These are phyloP conservation scores for Rhabdomys pumilio DNA, from an alignment of 2,797 vertebrate genomes.

Conservation along the genomic window DNA sequence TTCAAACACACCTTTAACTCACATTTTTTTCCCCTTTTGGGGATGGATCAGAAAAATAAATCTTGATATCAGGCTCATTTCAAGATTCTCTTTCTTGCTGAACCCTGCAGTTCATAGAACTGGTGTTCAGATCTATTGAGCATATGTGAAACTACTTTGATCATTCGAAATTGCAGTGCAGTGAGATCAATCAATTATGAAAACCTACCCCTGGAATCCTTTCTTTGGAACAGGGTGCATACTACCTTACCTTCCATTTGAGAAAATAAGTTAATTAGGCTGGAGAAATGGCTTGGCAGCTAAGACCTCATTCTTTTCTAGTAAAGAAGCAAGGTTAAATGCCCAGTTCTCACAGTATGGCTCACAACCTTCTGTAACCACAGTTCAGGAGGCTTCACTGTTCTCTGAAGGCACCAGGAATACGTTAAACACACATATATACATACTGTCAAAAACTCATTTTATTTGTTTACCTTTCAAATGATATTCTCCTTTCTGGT, in stretches of 20 bases:
- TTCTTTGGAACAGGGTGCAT: accelerated
- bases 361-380: not conserved
- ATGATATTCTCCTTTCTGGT: accelerated
- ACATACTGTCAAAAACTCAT: not conserved
- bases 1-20: not conserved
- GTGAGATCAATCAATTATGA: not conserved
- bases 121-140: not conserved
- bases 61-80: not conserved
- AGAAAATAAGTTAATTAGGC: not conserved
- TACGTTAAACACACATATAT: not conserved
- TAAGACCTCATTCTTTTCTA: not conserved
- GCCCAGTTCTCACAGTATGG: too few relatives aligned
- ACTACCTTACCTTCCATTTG: not conserved
- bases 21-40: not conserved
- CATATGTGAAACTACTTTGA: too few relatives aligned
- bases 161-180: not conserved
- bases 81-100: not conserved
- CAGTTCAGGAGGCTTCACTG: not conserved
- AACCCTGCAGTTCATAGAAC: not conserved
- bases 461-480: not conserved
- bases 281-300: not conserved
- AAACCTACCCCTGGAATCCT: not conserved
- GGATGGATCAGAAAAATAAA: not conserved
- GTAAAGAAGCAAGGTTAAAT: not conserved
- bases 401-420: not conserved